Base-by-base conservation (phyloP, 2,888 invertebrate species). In the Aleiodes leptofemur region DNA sequence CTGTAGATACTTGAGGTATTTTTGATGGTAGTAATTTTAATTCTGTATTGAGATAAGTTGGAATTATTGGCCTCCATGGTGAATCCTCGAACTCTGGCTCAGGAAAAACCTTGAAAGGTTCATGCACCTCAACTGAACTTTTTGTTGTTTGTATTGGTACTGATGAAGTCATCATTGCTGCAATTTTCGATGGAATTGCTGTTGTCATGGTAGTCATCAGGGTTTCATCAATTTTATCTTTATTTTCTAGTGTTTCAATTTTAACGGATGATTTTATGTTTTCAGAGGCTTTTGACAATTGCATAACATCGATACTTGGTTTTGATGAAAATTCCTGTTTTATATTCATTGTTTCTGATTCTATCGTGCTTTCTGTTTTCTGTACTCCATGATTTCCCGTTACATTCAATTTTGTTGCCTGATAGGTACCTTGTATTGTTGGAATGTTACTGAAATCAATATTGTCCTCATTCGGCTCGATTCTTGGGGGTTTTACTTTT, bases 41-140 rank as follows among this genome's bases (percentile, higher is more conserved):
- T 34, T 86, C 86, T 0, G 86, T 80, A 38, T 87, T 85, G 0
- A 83, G 71, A 61, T 85, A 86, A 0, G 83, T 79, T 4, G 89
- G 89, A 34, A 89, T 82, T 9, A 89, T 89, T 0, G 89, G 89
- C 34, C 81, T 84, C 89, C 89, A 89, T 0, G 89, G 88, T 1
- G 89, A 89, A 0, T 85, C 88, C 68, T 89, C 89, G n/a, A 87
- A 84, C 34, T 87, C 83, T 0, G 89, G 88, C 14, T 88, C 84
- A 1, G 78, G 83, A 69, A 88, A 88, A 14, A 86, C 87, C 29
- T 83, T 83, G 70, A 83, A 84, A 3, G 78, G 64, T 9, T 84
- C 79, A 4, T 81, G 76, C 7, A 69, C 55, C 48, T 78, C 53
- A n/a, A 51, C 56, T 29, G 72, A 50, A 13, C 56, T 9, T 3